Evolutionary conservation across 2,113 vertebrate species (phyloP).

Genomic region (Gavialis gangeticus): DNA sequence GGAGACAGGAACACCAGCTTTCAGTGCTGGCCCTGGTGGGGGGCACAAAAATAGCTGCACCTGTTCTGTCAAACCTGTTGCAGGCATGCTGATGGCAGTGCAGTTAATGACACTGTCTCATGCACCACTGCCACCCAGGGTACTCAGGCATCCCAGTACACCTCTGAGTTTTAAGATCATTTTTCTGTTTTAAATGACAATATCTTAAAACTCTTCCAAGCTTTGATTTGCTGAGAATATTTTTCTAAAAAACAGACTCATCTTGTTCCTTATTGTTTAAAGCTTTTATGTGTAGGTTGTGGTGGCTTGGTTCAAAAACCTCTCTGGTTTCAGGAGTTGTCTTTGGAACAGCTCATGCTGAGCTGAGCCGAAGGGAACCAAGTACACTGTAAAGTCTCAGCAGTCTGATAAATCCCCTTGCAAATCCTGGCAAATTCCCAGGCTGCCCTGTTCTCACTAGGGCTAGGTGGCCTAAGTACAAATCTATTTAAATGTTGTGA

Average conservation of each 20-base stretch:
- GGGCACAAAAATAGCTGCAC: too few relatives aligned
- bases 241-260: neutral
- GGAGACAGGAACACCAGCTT: too few relatives aligned
- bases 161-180: neutral
- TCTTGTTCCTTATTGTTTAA: neutral
- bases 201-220: neutral
- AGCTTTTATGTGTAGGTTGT: neutral
- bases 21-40: too few relatives aligned
- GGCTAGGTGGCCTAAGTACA: constrained; percentile 56
- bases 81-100: too few relatives aligned
- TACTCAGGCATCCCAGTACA: too few relatives aligned
- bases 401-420: constrained; percentile 54
- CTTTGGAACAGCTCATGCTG: constrained; percentile 40
- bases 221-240: neutral
- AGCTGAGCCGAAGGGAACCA: constrained; percentile 1
- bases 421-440: constrained; percentile 53
- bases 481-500: constrained; percentile 28
- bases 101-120: too few relatives aligned
- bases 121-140: too few relatives aligned
- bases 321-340: neutral
- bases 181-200: neutral
- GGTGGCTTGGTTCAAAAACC: neutral
- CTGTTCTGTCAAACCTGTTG: too few relatives aligned
- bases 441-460: constrained; percentile 50
- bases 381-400: constrained; percentile 52